Conservation (phyloP, 2,888 invertebrate genomes). For the Caenorhabditis sinica region DNA sequence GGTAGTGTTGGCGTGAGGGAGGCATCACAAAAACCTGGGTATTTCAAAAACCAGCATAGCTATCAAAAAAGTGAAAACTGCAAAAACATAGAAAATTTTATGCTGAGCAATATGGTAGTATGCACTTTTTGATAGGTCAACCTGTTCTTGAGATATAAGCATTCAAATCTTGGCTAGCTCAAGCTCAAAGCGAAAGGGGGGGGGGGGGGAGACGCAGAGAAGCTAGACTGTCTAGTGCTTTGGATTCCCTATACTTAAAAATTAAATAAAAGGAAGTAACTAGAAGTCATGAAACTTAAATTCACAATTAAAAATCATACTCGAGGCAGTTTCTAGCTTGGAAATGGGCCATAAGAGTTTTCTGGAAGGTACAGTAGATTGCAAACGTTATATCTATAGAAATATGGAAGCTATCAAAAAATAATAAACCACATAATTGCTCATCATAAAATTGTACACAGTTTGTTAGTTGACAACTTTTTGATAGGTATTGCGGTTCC, state of each 20-base stretch:
- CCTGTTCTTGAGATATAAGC: neutral
- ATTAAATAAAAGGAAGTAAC: no score
- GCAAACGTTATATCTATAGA: no score
- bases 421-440: neutral
- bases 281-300: no score
- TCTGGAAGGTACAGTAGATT: no score
- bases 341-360: no score
- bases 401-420: neutral
- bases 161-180: neutral
- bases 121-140: neutral
- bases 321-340: no score
- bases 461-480: neutral
- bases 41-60: neutral
- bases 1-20: no score
- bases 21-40: no score
- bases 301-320: no score
- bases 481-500: neutral
- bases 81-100: neutral
- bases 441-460: conserved; percentile 1
- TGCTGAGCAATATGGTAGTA: neutral
- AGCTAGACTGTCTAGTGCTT: no score
- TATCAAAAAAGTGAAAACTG: neutral
- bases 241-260: no score
- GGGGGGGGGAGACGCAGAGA: no score
- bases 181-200: neutral